Evolutionary conservation across 1,140 invertebrate species (phyloP).

Genomic region (Monomorium pharaonis): DNA sequence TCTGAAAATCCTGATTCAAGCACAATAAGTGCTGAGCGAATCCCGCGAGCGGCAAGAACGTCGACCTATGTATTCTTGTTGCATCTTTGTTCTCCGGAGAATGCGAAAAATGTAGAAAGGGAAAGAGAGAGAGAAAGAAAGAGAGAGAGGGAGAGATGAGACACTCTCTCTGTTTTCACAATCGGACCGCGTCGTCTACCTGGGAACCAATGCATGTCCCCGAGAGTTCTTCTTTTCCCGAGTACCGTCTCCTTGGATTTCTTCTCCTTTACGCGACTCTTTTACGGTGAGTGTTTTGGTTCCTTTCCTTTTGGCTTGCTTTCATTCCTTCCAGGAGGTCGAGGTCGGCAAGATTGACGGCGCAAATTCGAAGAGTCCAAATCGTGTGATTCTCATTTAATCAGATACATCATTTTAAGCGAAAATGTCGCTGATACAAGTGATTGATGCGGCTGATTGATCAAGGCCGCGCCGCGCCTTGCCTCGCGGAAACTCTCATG

Average conservation of each 20-base stretch:
- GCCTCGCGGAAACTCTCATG: conserved; percentile 68
- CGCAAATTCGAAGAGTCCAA: conserved; percentile 26
- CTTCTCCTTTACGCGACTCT: conserved; percentile 24
- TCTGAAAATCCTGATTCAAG: conserved; percentile 21
- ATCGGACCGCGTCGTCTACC: conserved; percentile 56
- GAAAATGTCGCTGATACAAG: conserved; percentile 46
- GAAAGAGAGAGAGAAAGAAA: conserved; percentile 63
- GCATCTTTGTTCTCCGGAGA: conserved; percentile 74
- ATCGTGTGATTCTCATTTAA: neutral
- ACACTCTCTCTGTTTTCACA: conserved; percentile 49
- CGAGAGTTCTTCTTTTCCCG: conserved; percentile 40
- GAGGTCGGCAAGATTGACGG: conserved; percentile 19
- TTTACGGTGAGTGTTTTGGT: neutral
- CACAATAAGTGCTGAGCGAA: conserved; percentile 20
- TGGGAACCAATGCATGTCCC: conserved; percentile 38
- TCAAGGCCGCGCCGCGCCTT: conserved; percentile 64
- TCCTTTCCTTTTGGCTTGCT: conserved; percentile 50
- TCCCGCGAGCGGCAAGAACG: conserved; percentile 28
- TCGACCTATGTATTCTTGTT: conserved; percentile 74
- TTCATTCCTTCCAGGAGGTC: conserved; percentile 61
- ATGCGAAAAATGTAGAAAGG: conserved; percentile 78
- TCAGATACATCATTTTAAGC: neutral
- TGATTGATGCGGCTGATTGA: conserved; percentile 59
- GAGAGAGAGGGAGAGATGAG: conserved; percentile 64
- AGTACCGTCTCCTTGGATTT: conserved; percentile 53